Base-by-base conservation (phyloP, 1,140 invertebrate genomes). In the Apis cerana region DNA sequence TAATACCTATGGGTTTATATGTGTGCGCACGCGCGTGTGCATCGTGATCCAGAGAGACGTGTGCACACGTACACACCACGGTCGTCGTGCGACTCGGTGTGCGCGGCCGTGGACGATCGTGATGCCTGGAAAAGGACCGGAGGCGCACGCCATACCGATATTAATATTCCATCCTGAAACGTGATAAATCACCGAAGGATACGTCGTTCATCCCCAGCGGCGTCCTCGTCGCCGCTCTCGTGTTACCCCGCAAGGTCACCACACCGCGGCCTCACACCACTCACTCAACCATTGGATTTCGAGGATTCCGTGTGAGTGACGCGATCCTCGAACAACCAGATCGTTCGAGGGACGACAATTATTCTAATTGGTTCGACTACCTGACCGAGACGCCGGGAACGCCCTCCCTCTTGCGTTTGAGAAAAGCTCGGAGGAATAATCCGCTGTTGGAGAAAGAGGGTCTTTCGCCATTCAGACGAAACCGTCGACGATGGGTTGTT, bases 101-200 rank as follows among this genome's bases (percentile, higher is more conserved):
- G 74, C 76, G 64, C 70, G 74, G 50, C n/a, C 64, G 56, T 65
- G 48, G 64, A 68, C 48, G 65, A 19, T 61, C 72, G 80, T 43
- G 72, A 76, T 59, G 72, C 54, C 54, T 65, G 72, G 61, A 68
- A 79, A 71, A 81, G 58, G 43, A 75, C 15, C 80, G 58, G 43
- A 72, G 89, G 86, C 85, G 83, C 85, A 83, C 84, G 85, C 88
- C 89, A 89, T 89, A 81, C 75, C 86, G 88, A 90, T 91, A 92
- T 92, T 91, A 92, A 93, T 93, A 92, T 91, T 91, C 89, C 77
- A 74, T 87, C 86, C 80, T 86, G 75, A 84, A 82, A 75, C 82
- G 70, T 81, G 75, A 88, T 91, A 90, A 90, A 91, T 90, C 89
- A 89, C 83, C 71, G n/a, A 71, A 72, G 69, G 78, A 83, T 81